Evolutionary conservation across 2,113 vertebrate species (phyloP).

Genomic region (Melanostigma gelatinosum): DNA sequence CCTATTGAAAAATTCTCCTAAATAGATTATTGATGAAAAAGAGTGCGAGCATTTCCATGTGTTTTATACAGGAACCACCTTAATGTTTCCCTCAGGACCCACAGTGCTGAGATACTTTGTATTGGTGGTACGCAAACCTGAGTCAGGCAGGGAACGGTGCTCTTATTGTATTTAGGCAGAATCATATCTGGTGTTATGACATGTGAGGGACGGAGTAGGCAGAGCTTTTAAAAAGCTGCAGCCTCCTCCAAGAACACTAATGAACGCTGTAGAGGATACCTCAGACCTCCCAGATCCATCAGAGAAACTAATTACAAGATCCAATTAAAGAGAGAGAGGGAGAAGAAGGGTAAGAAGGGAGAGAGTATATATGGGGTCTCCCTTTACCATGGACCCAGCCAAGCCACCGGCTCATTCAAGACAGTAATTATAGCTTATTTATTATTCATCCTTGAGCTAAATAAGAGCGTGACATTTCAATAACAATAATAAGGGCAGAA

Average conservation of each 20-base stretch:
- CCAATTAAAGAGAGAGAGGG: conserved; percentile 97
- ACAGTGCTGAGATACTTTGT: conserved; percentile 7
- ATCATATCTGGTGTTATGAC: conserved; percentile 71
- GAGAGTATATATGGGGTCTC: conserved; percentile 58
- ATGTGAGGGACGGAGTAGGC: conserved; percentile 71
- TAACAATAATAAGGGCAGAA: conserved; percentile 84
- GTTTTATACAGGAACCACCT: not conserved
- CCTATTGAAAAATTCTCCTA: not conserved
- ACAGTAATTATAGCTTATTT: conserved; percentile 99
- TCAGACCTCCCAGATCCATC: conserved; percentile 94
- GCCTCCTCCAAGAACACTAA: conserved; percentile 76
- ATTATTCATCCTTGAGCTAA: conserved; percentile 99
- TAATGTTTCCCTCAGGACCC: conserved; percentile 2
- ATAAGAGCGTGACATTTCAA: conserved; percentile 98
- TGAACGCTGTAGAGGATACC: conserved; percentile 86
- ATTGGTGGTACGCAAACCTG: conserved; percentile 25
- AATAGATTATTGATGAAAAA: conserved; percentile 15
- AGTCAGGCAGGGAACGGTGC: conserved; percentile 19
- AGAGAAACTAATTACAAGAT: conserved; percentile 99
- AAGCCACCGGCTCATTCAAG: conserved; percentile 92
- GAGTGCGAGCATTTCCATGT: conserved; percentile 9
- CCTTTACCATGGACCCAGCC: conserved; percentile 92
- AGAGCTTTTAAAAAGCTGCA: conserved; percentile 72
- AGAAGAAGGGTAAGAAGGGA: conserved; percentile 77
- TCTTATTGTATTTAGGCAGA: conserved; percentile 57